Evolutionary conservation across 2,113 vertebrate genomes (phyloP), one percentile per base, ranked within the genome.

Genomic region (Phalacrocorax pelagicus): DNA sequence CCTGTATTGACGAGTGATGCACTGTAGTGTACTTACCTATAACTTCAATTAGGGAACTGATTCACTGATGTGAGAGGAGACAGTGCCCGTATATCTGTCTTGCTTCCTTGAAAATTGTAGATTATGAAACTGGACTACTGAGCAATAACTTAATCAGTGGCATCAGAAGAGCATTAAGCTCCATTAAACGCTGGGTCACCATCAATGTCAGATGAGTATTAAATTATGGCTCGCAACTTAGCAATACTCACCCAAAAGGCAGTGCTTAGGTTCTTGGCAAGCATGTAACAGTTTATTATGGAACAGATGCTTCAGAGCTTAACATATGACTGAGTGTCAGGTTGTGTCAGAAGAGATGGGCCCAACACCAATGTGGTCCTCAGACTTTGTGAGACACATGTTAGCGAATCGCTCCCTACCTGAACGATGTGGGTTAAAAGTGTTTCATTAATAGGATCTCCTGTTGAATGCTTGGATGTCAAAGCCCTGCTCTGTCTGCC

Each of bases 111-210:
- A 47, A 95, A 94, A 96, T 72, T 95, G 51, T 91, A 90, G 40
- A 80, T 91, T 93, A 78, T 97, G 88, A 96, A 97, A 95, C 65
- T 94, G 92, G 86, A 87, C 92, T 95, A 95, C 96, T 92, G 80
- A 96, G 58, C 79, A 97, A 69, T 97, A 98, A 97, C 98, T 97
- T 96, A 96, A 97, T 97, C 92, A 97, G 74, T 69, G 92, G 83
- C 97, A 96, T 96, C 81, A 96, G 84, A 94, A 97, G 92, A 97
- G 65, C 86, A 93, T 97, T 97, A 98, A 97, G 81, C 75, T 96
- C 87, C 88, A 97, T 97, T 98, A 97, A 98, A 95, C 36, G 61
- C 92, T 96, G 92, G 86, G 81, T 97, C 63, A 63, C 90, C 91
- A 96, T 93, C 94, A 96, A 40, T 97, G 95, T 96, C 96, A 96